Evolutionary conservation across 2,113 vertebrate species (phyloP).

Genomic region (chimpanzee (Pan troglodytes)): NHGRI_mPanTro3-v2.1_pri NC_072408.2:63326001-63326500

Average conservation of each 20-base stretch:
- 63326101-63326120: not conserved
- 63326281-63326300: not conserved
- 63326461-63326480: not conserved
- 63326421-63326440: not conserved
- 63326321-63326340: constrained; percentile 3
- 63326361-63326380: not conserved
- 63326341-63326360: not conserved
- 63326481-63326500: not conserved
- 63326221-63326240: not conserved
- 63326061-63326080: not conserved
- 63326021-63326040: not conserved
- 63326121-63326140: not conserved
- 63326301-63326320: not conserved
- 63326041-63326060: not conserved
- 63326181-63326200: not conserved
- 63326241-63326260: not conserved
- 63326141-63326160: not conserved
- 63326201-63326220: not conserved
- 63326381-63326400: not conserved
- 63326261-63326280: constrained; percentile 31
- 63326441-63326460: not conserved
- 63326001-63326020: not conserved
- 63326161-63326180: not conserved
- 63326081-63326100: not conserved
- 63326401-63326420: constrained; percentile 18